phyloP scores from a whole-genome alignment of 2,113 vertebrate genomes.

The Syngnathus scovelli region DNA sequence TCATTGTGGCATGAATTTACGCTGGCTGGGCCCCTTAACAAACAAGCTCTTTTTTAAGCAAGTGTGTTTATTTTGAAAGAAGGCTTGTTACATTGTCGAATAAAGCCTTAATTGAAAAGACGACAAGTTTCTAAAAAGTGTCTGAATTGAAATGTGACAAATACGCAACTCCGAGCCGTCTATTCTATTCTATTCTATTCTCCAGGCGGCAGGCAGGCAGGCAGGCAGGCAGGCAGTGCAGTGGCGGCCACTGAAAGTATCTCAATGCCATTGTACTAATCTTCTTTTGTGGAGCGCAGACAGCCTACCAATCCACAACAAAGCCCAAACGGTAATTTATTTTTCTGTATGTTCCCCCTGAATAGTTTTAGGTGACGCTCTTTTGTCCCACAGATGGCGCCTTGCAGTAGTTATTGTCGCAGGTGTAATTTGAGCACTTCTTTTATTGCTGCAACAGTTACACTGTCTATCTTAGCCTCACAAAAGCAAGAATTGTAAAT shows the following conservation, averaged over 20 bases:
- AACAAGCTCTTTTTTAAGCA: no score
- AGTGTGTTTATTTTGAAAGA: no score
- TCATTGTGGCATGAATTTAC: no score
- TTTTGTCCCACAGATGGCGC: slow-evolving; percentile 53
- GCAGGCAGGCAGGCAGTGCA: slow-evolving; percentile 11
- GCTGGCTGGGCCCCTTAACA: no score
- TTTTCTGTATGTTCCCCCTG: slow-evolving; percentile 43
- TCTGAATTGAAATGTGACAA: not conserved
- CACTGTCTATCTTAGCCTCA: slow-evolving; percentile 28
- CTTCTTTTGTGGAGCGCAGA: slow-evolving; percentile 33
- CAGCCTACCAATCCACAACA: slow-evolving; percentile 43
- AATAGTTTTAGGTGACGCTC: slow-evolving; percentile 60
- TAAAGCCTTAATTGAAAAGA: not conserved
- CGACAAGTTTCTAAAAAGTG: not conserved
- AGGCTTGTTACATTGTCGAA: no score
- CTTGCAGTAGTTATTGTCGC: slow-evolving; percentile 55
- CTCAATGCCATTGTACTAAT: slow-evolving; percentile 31
- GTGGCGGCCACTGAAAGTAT: slow-evolving; percentile 23
- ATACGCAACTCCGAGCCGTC: not conserved
- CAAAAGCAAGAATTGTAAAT: slow-evolving; percentile 52
- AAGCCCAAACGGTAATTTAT: slow-evolving; percentile 47
- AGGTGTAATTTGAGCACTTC: slow-evolving; percentile 66
- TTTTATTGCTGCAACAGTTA: slow-evolving; percentile 66
- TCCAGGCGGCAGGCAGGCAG: not conserved
- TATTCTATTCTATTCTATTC: not conserved